Conservation (phyloP, 2,797 vertebrate species). For the Bradypus variegatus region DNA sequence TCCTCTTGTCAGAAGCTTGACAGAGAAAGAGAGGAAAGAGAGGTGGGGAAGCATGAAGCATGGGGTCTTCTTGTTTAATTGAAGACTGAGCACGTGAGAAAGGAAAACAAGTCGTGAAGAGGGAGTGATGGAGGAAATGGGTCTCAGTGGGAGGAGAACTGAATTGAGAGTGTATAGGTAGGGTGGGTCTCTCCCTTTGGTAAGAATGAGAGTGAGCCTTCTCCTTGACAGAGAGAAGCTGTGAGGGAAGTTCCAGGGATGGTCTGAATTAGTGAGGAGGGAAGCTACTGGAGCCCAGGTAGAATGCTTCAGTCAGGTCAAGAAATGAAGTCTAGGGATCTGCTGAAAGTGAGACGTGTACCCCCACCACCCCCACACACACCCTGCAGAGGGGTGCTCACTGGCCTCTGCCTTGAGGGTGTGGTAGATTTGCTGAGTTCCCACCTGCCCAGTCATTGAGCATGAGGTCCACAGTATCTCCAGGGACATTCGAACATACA, state of each 20-base stretch:
- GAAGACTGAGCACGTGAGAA: background rate
- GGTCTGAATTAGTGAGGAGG: background rate
- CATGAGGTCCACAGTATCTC: background rate
- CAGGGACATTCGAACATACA: accelerated
- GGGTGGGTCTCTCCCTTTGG: background rate
- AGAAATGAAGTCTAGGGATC: background rate
- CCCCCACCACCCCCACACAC: background rate
- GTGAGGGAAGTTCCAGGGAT: background rate
- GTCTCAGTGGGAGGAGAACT: background rate
- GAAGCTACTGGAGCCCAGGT: background rate
- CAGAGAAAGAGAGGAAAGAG: background rate
- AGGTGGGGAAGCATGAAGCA: background rate
- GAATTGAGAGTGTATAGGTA: background rate
- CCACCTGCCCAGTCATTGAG: background rate
- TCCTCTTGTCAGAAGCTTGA: background rate
- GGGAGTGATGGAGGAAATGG: background rate
- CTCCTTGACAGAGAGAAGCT: background rate
- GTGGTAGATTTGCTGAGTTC: background rate
- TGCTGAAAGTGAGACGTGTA: background rate
- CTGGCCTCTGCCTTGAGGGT: background rate
- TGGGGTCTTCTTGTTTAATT: background rate
- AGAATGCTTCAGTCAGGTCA: background rate
- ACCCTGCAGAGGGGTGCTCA: background rate
- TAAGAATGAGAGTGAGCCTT: background rate
- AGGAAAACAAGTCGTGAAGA: background rate